Conservation (phyloP, 2,888 invertebrate genomes). For the Apodemia zela region DNA sequence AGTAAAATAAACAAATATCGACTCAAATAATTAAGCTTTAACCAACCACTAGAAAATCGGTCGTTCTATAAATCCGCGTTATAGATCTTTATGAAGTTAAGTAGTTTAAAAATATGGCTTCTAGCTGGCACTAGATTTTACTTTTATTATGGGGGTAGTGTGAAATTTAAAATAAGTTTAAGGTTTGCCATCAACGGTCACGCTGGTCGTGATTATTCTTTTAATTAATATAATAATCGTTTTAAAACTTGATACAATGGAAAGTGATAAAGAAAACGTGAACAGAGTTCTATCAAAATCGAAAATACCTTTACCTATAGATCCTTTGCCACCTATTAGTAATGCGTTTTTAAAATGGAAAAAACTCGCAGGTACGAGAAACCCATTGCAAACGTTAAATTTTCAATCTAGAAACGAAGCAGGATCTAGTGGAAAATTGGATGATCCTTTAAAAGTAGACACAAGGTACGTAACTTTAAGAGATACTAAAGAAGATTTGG, state of each 20-base stretch:
- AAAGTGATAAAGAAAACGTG: slow-evolving; percentile 51
- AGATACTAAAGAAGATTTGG: slow-evolving; percentile 39
- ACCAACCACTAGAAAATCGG: no score
- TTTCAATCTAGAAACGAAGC: slow-evolving; percentile 33
- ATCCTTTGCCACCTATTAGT: slow-evolving; percentile 52
- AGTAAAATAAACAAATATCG: no score
- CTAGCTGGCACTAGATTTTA: neutral
- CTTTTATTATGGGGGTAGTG: neutral
- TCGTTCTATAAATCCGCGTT: no score
- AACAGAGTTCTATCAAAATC: slow-evolving; percentile 32
- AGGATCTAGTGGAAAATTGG: slow-evolving; percentile 30
- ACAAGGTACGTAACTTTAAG: slow-evolving; percentile 48
- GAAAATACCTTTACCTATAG: slow-evolving; percentile 53
- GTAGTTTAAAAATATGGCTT: no score
- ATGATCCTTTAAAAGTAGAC: slow-evolving; percentile 37
- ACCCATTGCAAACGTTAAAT: slow-evolving; percentile 48
- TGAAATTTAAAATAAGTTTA: neutral
- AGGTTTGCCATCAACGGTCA: slow-evolving; percentile 37
- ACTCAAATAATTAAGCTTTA: no score
- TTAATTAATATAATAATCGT: slow-evolving; percentile 18
- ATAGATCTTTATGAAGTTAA: no score
- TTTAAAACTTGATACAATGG: slow-evolving; percentile 35
- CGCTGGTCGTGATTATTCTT: slow-evolving; percentile 49
- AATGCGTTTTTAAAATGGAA: slow-evolving; percentile 41
- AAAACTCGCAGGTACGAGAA: slow-evolving; percentile 34